Conservation (phyloP, 2,113 vertebrate species). For the Stomatorhinus ivindoensis region DNA sequence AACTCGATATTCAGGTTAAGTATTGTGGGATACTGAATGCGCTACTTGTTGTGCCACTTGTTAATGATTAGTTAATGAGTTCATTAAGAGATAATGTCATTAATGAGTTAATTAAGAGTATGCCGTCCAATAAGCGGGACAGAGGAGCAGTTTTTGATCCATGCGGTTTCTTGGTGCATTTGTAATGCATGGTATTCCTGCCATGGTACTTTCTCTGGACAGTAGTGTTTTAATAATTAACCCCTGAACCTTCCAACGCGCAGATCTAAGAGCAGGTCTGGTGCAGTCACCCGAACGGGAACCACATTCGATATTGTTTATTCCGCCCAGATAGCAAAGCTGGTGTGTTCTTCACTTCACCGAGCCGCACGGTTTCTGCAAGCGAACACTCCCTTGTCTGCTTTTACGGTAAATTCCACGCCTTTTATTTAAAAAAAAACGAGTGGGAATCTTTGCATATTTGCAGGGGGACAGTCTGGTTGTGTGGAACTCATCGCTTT, state of each 20-base stretch:
- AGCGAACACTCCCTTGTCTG: not conserved
- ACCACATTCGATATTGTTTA: not conserved
- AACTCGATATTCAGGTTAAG: not conserved
- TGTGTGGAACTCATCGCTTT: not conserved
- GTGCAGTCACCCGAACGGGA: not conserved
- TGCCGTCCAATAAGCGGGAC: not conserved
- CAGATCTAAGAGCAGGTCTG: not conserved
- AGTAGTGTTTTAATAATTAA: not conserved
- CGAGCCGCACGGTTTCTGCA: not conserved
- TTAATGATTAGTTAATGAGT: not conserved
- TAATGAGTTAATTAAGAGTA: not conserved
- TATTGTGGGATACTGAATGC: not conserved
- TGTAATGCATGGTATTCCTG: not conserved
- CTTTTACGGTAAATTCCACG: not conserved
- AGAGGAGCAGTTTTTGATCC: not conserved
- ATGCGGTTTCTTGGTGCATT: not conserved
- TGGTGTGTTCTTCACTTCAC: not conserved
- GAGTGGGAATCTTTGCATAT: not conserved
- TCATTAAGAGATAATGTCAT: too few species aligned
- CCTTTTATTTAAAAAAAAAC: not conserved
- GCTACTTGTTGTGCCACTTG: not conserved
- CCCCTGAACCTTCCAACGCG: not conserved
- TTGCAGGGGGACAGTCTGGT: not conserved
- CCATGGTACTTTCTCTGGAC: not conserved
- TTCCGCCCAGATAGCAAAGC: not conserved